Percentiles rank a stretch among this genome's conserved stretches.
phyloP scores from a whole-genome alignment of 2,113 vertebrate genomes.

The Rutilus rutilus region DNA sequence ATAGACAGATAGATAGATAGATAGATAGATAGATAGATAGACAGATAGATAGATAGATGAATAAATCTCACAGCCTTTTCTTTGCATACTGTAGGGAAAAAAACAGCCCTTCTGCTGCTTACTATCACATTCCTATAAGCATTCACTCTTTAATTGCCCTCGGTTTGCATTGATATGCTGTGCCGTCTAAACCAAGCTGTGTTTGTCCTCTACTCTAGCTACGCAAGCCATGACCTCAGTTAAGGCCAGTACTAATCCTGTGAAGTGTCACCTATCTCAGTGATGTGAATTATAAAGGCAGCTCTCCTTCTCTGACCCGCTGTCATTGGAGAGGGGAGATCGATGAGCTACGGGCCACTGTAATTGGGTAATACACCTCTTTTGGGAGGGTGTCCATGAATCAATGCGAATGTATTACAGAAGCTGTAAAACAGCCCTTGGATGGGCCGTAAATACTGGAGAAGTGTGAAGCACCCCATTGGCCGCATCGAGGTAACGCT shows the following conservation, averaged over 20 bases:
- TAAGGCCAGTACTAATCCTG: constrained; percentile 13
- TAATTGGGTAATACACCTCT: constrained; percentile 64
- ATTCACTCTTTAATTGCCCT: not conserved
- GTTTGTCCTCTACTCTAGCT: not conserved
- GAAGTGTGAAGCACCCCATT: constrained; percentile 38
- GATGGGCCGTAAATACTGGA: constrained; percentile 53
- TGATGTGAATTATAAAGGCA: constrained; percentile 49
- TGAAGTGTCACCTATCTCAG: constrained; percentile 24
- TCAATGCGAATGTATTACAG: constrained; percentile 56
- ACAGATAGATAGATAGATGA: no score
- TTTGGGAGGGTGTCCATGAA: constrained; percentile 50
- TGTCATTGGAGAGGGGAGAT: constrained; percentile 43
- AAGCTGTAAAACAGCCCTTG: constrained; percentile 50
- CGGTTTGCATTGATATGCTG: not conserved
- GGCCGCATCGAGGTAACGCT: constrained; percentile 14
- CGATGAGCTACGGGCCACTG: constrained; percentile 53
- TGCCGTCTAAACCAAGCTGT: not conserved
- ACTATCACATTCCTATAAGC: not conserved
- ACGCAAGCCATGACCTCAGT: constrained; percentile 6
- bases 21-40: no score
- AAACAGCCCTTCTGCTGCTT: not conserved
- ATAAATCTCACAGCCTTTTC: not conserved
- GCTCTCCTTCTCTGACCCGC: constrained; percentile 42
- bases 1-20: no score
- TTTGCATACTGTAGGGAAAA: not conserved